Base-by-base conservation (phyloP, 2,113 vertebrate genomes). In the Archilochus colubris region DNA sequence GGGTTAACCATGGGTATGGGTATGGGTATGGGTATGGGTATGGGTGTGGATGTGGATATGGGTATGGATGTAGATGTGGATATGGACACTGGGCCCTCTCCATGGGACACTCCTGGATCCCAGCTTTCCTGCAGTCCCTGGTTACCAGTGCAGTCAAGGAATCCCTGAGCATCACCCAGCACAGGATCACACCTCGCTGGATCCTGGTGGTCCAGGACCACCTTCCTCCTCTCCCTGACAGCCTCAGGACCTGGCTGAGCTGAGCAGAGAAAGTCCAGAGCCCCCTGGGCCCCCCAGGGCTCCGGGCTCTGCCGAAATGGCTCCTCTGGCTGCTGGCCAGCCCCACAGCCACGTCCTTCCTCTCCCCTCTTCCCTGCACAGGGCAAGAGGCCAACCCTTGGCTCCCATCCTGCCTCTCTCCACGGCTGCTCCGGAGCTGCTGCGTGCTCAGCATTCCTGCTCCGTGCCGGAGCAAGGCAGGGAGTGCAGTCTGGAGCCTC, bases 381-480 rank as follows among this genome's bases (percentile, higher is more conserved):
- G 75, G 88, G 91, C 79, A 80, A 38, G 59, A 94, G 87, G 84
- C 86, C 83, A 94, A 62, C 63, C 14, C 89, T 85, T 92, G 91
- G 92, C 89, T 91, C n/a, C 66, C 16, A 50, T 53, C 88, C 79
- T 72, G 48, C 59, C 75, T 81, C 54, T 24, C 82, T 86, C 72
- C 77, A 24, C 31, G 2, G 44, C 70, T 6, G 28, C 51, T 68
- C 57, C 20, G 44, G 69, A 57, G 66, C 70, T 31, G 73, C 75
- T 61, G 73, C 80, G 0, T 93, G 88, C 95, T 94, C 94, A 62
- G 93, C 87, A 87, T 94, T 96, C 96, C 91, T 89, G 70, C 78
- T 86, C 86, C 46, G 89, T 8, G 2, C 36, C 36, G 78, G 74
- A 96, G 93, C 86, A 74, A 54, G 82, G 33, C 94, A 40, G 55